Evolutionary conservation across 1,140 invertebrate genomes (phyloP).

Genomic region (fruit fly (Drosophila melanogaster)): Release_6_plus_ISO1_MT NT_037436.4:8662501-8663000

Average conservation of each 20-base stretch:
- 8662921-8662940: slow-evolving; percentile 80
- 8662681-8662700: slow-evolving; percentile 12
- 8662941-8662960: slow-evolving; percentile 75
- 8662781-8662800: slow-evolving; percentile 47
- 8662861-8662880: slow-evolving; percentile 68
- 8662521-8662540: slow-evolving; percentile 5
- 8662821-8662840: slow-evolving; percentile 35
- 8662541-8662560: slow-evolving; percentile 9
- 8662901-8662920: slow-evolving; percentile 73
- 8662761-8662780: not conserved
- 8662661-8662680: slow-evolving; percentile 10
- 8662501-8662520: not conserved
- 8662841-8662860: slow-evolving; percentile 14
- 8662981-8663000: slow-evolving; percentile 69
- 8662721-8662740: not conserved
- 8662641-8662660: slow-evolving; percentile 44
- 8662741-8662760: not conserved
- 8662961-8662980: slow-evolving; percentile 78
- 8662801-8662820: slow-evolving; percentile 58
- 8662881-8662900: slow-evolving; percentile 60
- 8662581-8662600: slow-evolving; percentile 23
- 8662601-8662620: slow-evolving; percentile 61
- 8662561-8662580: not conserved
- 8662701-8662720: slow-evolving; percentile 42
- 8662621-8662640: slow-evolving; percentile 46